A percentile compares a stretch with the other conserved stretches of the same genome.
phyloP scores from a whole-genome alignment of 2,888 invertebrate species.

The Macaria liturata region DNA sequence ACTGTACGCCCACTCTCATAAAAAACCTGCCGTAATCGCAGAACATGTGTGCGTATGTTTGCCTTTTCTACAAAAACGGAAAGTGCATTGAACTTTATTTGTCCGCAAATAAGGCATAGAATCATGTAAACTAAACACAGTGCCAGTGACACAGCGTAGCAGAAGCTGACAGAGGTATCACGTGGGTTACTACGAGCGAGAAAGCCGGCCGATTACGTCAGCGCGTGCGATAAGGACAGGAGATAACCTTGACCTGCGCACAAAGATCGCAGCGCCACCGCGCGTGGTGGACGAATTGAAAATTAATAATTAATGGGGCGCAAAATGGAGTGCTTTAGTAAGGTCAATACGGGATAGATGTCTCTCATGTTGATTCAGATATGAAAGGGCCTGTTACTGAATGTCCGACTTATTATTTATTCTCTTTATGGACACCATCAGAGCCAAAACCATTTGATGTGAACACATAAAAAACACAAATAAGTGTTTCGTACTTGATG shows the following conservation, averaged over 20 bases:
- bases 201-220: slow-evolving; percentile 33
- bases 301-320: slow-evolving; percentile 46
- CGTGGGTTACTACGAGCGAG: slow-evolving; percentile 47
- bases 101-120: slow-evolving; percentile 18
- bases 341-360: slow-evolving; percentile 22
- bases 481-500: too few relatives aligned
- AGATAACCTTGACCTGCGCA: slow-evolving; percentile 71
- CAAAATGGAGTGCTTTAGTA: neutral
- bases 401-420: too few relatives aligned
- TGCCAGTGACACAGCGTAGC: slow-evolving; percentile 32
- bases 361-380: slow-evolving; percentile 11
- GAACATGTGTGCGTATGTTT: slow-evolving; percentile 25
- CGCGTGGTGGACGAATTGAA: slow-evolving; percentile 42
- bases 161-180: slow-evolving; percentile 45
- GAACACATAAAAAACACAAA: too few relatives aligned
- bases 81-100: slow-evolving; percentile 17
- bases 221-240: slow-evolving; percentile 46
- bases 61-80: slow-evolving; percentile 8
- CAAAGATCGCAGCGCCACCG: slow-evolving; percentile 47
- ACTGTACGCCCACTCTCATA: slow-evolving; percentile 24
- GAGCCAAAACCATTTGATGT: too few relatives aligned
- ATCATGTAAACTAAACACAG: slow-evolving; percentile 16
- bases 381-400: neutral
- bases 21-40: slow-evolving; percentile 27
- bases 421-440: too few relatives aligned